Percentiles rank a stretch among this genome's conserved stretches.
Conservation (phyloP, 2,797 vertebrate species). For the Catamblyrhynchus diadema region DNA sequence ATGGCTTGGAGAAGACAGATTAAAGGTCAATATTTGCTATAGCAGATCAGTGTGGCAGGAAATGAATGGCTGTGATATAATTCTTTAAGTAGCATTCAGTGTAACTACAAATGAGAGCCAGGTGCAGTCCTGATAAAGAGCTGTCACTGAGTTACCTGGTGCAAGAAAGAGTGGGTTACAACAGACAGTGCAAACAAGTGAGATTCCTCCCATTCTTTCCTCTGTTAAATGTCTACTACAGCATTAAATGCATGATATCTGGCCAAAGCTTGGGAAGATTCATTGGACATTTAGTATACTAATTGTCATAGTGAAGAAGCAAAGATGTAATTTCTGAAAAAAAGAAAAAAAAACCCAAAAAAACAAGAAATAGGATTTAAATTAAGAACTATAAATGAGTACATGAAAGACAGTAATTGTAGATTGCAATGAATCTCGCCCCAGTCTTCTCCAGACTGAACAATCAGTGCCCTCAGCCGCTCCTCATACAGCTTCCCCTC, state of each 20-base stretch:
- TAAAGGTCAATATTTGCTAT: background rate
- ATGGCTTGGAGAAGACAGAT: background rate
- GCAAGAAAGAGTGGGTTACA: background rate
- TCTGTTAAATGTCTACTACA: background rate
- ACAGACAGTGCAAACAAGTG: background rate
- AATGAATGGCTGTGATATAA: background rate
- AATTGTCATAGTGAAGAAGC: background rate
- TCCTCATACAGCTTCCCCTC: fast-evolving
- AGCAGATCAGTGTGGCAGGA: background rate
- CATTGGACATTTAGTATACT: background rate
- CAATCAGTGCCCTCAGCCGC: background rate
- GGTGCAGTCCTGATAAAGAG: background rate
- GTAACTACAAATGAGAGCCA: background rate
- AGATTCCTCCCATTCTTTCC: background rate
- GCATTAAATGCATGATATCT: background rate
- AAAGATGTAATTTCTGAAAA: background rate
- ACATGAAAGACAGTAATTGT: background rate
- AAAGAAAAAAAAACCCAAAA: fast-evolving
- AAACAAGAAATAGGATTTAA: background rate
- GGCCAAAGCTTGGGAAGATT: background rate
- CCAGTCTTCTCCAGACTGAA: background rate
- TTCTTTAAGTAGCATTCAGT: background rate
- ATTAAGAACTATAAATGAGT: background rate
- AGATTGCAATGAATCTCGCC: fast-evolving
- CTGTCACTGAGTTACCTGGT: background rate